A percentile compares a stretch with the other conserved stretches of the same genome.
phyloP scores from a whole-genome alignment of 37 sponge, comb jelly and placozoan species.

The Diacarnus erythraeanus region DNA sequence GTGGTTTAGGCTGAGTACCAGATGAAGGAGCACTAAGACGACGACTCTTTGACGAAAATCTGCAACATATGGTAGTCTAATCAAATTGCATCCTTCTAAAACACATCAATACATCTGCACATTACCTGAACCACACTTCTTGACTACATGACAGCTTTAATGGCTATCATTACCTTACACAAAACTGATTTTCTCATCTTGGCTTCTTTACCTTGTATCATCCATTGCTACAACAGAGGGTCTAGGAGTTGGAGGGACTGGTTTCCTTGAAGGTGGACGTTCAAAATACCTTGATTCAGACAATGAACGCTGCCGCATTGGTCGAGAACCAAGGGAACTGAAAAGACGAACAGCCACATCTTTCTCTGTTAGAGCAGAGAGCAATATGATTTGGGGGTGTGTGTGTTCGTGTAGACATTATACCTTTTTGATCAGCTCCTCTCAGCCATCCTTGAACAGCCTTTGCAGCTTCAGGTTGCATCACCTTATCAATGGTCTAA shows the following conservation, averaged over 20 bases:
- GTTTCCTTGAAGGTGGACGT: constrained; percentile 31
- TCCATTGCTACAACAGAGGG: background rate
- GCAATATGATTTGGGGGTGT: background rate
- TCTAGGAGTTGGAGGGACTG: constrained; percentile 37
- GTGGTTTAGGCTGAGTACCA: constrained; percentile 15
- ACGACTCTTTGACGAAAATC: too few species aligned
- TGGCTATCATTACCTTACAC: background rate
- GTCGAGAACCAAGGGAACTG: constrained; percentile 58
- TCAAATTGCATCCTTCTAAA: too few species aligned
- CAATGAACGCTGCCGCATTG: constrained; percentile 30
- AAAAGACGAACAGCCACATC: constrained; percentile 77
- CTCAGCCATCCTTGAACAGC: constrained; percentile 62
- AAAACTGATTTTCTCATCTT: too few species aligned
- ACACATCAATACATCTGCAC: too few species aligned
- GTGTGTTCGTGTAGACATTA: background rate
- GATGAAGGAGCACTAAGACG: constrained; percentile 17
- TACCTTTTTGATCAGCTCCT: constrained; percentile 62
- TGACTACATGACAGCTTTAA: too few species aligned
- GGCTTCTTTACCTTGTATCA: background rate
- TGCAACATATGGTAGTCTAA: too few species aligned
- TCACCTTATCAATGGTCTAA: constrained; percentile 54
- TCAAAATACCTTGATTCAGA: constrained; percentile 13
- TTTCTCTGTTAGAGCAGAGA: constrained; percentile 37
- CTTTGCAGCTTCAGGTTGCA: constrained; percentile 76
- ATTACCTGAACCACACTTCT: background rate